These are phyloP conservation scores for Xestia sexstrigata DNA, from an alignment of 2,888 invertebrate genomes.

Conservation along the genomic window DNA sequence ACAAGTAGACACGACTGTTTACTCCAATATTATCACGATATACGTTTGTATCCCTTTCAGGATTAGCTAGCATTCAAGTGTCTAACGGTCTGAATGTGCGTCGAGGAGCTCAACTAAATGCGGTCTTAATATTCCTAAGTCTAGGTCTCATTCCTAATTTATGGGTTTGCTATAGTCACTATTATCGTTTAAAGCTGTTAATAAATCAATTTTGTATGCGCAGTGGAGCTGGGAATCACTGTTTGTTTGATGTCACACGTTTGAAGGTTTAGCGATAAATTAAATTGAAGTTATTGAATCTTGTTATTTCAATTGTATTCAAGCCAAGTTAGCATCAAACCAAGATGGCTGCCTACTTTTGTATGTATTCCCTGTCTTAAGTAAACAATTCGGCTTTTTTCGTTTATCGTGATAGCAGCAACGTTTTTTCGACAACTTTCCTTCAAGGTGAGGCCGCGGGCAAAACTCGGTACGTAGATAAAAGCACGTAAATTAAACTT, in stretches of 20 bases:
- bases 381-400: constrained; percentile 34
- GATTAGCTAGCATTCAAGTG: constrained; percentile 52
- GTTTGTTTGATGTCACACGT: constrained; percentile 34
- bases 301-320: constrained; percentile 14
- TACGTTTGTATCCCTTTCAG: constrained; percentile 23
- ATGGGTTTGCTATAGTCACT: constrained; percentile 55
- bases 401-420: constrained; percentile 25
- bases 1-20: constrained; percentile 8
- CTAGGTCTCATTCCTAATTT: constrained; percentile 56
- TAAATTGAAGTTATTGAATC: constrained; percentile 11
- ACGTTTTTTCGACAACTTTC: constrained; percentile 55
- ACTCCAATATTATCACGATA: constrained; percentile 15
- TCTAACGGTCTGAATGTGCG: constrained; percentile 42
- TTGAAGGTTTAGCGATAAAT: constrained; percentile 18
- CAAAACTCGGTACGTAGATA: constrained; percentile 38
- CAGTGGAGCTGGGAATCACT: constrained; percentile 31
- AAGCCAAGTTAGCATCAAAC: background rate
- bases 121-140: constrained; percentile 44
- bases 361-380: constrained; percentile 17
- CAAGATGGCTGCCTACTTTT: background rate
- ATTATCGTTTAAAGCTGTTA: constrained; percentile 48
- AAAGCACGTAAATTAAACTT: constrained; percentile 63
- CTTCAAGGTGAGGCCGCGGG: constrained; percentile 43
- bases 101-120: constrained; percentile 48
- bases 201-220: constrained; percentile 58